Percentiles rank a stretch among this genome's conserved stretches.
Conservation (phyloP, 1,140 invertebrate genomes). For the Heterodera carotae region DNA sequence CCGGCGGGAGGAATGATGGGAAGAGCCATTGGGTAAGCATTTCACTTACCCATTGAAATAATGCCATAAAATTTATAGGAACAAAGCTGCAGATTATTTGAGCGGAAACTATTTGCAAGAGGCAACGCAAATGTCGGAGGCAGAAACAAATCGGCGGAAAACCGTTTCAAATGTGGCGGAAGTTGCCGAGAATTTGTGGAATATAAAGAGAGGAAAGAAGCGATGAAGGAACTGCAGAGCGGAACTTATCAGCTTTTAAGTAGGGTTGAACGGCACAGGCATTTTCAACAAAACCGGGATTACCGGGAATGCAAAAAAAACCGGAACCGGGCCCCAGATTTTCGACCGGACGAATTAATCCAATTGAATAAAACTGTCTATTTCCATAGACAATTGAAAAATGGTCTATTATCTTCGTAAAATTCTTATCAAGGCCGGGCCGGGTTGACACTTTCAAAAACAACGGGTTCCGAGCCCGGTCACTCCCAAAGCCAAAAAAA, state of each 20-base stretch:
- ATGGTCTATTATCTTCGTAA: background rate
- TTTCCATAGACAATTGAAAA: too few relatives aligned
- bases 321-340: too few relatives aligned
- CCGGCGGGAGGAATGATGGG: constrained; percentile 2
- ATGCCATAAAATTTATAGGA: background rate
- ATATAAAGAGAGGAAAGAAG: background rate
- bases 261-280: too few relatives aligned
- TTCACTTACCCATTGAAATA: background rate
- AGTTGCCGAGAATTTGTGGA: background rate
- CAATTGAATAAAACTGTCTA: background rate
- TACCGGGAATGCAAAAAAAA: too few relatives aligned
- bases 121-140: background rate
- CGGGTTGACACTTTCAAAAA: too few relatives aligned
- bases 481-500: too few relatives aligned
- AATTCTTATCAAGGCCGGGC: too few relatives aligned
- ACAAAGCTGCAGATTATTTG: constrained; percentile 26
- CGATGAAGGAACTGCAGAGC: background rate
- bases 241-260: too few relatives aligned
- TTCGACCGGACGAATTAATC: background rate
- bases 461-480: too few relatives aligned
- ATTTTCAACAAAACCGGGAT: too few relatives aligned
- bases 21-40: background rate
- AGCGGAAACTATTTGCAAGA: constrained; percentile 23
- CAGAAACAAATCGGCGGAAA: background rate
- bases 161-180: background rate